These are phyloP conservation scores for Telenomus remus DNA, from an alignment of 1,140 invertebrate species.

Conservation along the genomic window DNA sequence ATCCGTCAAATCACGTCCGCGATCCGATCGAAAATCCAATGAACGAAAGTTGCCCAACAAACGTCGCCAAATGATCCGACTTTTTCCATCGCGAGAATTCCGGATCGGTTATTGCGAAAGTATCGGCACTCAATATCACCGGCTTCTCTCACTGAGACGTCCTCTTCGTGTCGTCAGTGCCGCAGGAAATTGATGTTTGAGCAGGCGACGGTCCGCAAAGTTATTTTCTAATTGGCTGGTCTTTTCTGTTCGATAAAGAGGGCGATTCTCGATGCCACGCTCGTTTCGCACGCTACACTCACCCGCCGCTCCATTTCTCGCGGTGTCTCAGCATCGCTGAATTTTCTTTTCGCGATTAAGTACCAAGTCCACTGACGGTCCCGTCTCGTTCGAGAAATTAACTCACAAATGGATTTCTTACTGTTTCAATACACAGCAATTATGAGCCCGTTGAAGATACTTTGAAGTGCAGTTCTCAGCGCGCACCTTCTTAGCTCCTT, in stretches of 20 bases:
- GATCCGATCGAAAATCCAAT: slow-evolving; percentile 18
- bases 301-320: slow-evolving; percentile 31
- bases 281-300: slow-evolving; percentile 17
- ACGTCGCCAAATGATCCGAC: slow-evolving; percentile 46
- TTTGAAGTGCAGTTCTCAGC: background rate
- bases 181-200: slow-evolving; percentile 54
- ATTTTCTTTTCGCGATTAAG: slow-evolving; percentile 59
- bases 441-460: slow-evolving; percentile 32
- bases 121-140: slow-evolving; percentile 31
- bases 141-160: slow-evolving; percentile 18
- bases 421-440: slow-evolving; percentile 30
- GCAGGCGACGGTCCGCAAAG: slow-evolving; percentile 35
- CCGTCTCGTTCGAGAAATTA: slow-evolving; percentile 55
- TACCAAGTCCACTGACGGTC: slow-evolving; percentile 20
- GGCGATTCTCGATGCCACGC: slow-evolving; percentile 54
- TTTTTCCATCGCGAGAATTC: slow-evolving; percentile 30
- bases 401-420: slow-evolving; percentile 54
- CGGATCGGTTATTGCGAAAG: slow-evolving; percentile 13
- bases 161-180: slow-evolving; percentile 36
- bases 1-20: slow-evolving; percentile 31
- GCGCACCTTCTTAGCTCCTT: slow-evolving; percentile 18
- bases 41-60: slow-evolving; percentile 41
- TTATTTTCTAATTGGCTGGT: slow-evolving; percentile 55
- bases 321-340: slow-evolving; percentile 21
- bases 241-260: slow-evolving; percentile 50